These are phyloP conservation scores for Manis javanica DNA, from an alignment of 2,797 vertebrate species.

Conservation along the genomic window DNA sequence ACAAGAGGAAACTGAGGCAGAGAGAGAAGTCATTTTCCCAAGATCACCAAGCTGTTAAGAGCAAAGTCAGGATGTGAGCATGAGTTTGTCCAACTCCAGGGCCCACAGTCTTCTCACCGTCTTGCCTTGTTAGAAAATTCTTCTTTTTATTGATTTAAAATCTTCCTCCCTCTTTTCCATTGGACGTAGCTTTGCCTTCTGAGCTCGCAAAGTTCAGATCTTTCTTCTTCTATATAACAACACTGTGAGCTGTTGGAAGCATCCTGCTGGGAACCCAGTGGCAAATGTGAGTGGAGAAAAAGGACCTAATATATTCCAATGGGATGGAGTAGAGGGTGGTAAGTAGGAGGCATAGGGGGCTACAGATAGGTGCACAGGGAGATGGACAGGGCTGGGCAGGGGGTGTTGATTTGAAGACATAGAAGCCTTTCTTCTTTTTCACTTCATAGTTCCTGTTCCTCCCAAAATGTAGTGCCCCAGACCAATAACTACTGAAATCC, in stretches of 20 bases:
- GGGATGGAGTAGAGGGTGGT: background rate
- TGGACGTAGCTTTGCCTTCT: background rate
- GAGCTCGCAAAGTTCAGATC: background rate
- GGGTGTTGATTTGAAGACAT: background rate
- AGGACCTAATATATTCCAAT: background rate
- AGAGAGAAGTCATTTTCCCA: background rate
- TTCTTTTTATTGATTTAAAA: conserved; percentile 5
- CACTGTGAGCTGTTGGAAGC: background rate
- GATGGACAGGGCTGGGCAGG: background rate
- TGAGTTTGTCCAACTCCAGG: background rate
- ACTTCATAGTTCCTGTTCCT: background rate
- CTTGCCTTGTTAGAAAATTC: background rate
- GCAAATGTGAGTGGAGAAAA: background rate
- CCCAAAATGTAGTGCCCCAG: background rate
- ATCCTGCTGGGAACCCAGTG: background rate
- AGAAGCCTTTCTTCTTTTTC: background rate
- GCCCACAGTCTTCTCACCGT: background rate
- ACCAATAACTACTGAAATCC: background rate
- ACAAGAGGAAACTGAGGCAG: background rate
- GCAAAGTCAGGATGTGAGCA: background rate
- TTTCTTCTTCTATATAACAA: background rate
- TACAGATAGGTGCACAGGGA: background rate
- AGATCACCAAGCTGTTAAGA: background rate
- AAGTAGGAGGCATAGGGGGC: background rate
- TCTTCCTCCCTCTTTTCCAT: background rate